Evolutionary conservation across 2,888 invertebrate genomes (phyloP).

Genomic region (Chydorus sphaericus): DNA sequence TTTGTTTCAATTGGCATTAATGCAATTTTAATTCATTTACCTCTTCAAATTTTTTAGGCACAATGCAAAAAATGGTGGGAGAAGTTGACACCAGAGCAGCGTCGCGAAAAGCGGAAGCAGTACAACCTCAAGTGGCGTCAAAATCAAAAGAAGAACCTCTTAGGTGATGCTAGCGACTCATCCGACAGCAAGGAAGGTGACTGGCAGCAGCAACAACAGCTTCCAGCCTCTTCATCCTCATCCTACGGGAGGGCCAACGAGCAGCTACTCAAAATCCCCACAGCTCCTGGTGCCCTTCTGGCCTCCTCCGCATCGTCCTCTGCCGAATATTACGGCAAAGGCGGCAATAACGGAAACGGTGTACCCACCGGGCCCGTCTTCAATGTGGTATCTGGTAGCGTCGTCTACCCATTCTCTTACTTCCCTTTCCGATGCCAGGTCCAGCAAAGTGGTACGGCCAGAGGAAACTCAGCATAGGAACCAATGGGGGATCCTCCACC

Average conservation of each 20-base stretch:
- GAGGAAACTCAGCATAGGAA: no score
- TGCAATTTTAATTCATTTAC: no score
- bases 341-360: no score
- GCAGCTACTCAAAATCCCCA: background rate
- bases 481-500: no score
- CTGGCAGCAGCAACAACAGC: no score
- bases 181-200: background rate
- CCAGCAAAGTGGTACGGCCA: no score
- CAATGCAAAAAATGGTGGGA: conserved; percentile 3
- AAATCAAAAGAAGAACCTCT: conserved; percentile 6
- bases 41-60: no score
- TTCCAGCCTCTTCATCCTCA: no score
- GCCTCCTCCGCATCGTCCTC: background rate
- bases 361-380: background rate
- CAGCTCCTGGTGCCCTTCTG: background rate
- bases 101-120: background rate
- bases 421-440: conserved; percentile 3
- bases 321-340: background rate
- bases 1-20: no score
- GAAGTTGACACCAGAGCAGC: background rate
- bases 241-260: background rate
- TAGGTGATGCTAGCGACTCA: background rate
- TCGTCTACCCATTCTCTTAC: background rate
- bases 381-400: conserved; percentile 1
- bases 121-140: conserved; percentile 5